Evolutionary conservation across 2,888 invertebrate species (phyloP), one percentile per base, ranked within the genome.

Genomic region (Endotricha flammealis): DNA sequence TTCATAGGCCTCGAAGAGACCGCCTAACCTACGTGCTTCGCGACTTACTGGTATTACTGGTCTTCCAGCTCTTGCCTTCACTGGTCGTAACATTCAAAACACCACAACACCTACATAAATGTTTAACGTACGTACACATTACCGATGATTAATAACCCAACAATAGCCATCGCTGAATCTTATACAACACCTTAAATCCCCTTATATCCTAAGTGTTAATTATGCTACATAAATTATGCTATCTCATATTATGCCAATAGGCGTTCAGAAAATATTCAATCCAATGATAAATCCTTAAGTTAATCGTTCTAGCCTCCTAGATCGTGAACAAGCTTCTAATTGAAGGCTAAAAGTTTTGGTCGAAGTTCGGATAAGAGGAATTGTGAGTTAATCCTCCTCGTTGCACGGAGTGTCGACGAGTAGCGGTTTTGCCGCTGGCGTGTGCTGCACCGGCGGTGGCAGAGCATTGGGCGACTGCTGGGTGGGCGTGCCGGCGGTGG

Each of bases 331-430:
- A 28, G 11, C 16, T 34, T 10, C 12, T 20, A 29, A 13, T 7
- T 30, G 7, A 27, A 27, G 8, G 25, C 30, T 20, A 27, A 27
- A 12, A 10, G 37, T 44, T 36, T 32, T 37, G 10, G 34, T 44
- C 41, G 39, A 34, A 36, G 32, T 25, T 38, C 28, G 20, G n/a
- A 20, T 4, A 20, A 20, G 20, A 20, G 8, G n/a, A 4, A 8
- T 20, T n/a, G 20, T 14, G 32, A 24, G 9, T 57, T 82, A 83
- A 44, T 85, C 78, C 59, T 86, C 85, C 59, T 85, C 85, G 22
- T 74, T 83, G 55, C 79, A 79, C 13, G 80, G 80, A 16, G 82
- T 81, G 50, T 85, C 85, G 28, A 86, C 86, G 31, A 85, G 71
- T 46, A 85, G 64, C 40, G 85, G 85, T 53, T 83, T 85, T 29